phyloP scores from a whole-genome alignment of 2,113 vertebrate genomes.

The Sakesphorus luctuosus region DNA sequence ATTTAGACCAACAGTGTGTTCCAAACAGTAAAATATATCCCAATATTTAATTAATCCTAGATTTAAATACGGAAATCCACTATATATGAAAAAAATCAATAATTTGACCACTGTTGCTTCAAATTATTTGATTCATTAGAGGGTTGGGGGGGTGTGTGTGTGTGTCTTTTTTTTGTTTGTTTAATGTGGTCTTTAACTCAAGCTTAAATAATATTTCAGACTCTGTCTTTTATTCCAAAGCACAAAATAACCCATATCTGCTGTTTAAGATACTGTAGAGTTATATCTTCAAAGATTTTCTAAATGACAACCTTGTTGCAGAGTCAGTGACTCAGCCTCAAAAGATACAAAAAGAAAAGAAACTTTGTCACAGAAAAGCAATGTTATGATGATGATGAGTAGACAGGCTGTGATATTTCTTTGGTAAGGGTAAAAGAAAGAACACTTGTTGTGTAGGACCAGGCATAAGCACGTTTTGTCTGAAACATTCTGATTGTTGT shows the following conservation, averaged over 20 bases:
- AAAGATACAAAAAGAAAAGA: background rate
- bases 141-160: background rate
- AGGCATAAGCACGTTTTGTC: background rate
- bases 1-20: background rate
- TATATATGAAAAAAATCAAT: background rate
- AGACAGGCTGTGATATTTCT: background rate
- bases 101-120: background rate
- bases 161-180: background rate
- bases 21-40: slow-evolving; percentile 5
- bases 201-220: background rate
- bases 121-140: background rate
- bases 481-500: background rate
- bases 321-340: background rate
- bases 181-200: background rate
- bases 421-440: background rate
- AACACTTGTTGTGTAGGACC: background rate
- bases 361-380: background rate
- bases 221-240: background rate
- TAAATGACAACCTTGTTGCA: background rate
- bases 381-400: background rate
- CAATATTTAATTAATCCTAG: background rate
- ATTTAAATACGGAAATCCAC: background rate
- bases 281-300: background rate
- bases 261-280: background rate
- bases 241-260: background rate